These are phyloP conservation scores for Leptocoma aspasia DNA, from an alignment of 2,113 vertebrate species.

Conservation along the genomic window DNA sequence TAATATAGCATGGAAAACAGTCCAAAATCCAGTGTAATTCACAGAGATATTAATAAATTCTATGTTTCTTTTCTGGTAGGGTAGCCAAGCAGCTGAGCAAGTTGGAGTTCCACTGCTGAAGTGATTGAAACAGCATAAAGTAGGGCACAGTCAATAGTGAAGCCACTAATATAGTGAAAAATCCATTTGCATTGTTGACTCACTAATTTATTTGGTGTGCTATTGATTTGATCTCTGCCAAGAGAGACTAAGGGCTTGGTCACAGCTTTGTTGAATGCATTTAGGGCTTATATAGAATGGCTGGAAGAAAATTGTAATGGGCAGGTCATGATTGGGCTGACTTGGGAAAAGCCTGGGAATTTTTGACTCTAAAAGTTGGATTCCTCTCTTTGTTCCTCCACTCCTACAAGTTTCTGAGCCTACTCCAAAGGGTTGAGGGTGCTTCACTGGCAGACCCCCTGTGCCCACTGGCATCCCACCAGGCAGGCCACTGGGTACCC, in stretches of 20 bases:
- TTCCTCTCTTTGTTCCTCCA: not conserved
- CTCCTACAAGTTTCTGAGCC: not conserved
- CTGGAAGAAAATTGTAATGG: not conserved
- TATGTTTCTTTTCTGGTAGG: not conserved
- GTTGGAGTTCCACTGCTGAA: not conserved
- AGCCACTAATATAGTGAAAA: not conserved
- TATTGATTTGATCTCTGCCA: not conserved
- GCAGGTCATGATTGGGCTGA: not conserved
- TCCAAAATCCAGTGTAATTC: not conserved
- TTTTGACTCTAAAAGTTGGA: not conserved
- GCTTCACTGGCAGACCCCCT: rapidly evolving
- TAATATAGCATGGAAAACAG: not conserved
- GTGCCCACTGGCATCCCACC: no score
- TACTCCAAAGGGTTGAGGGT: not conserved
- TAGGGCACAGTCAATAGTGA: not conserved
- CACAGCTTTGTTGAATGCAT: not conserved
- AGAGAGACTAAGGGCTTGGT: not conserved
- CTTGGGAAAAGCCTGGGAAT: not conserved
- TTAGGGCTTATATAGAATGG: not conserved
- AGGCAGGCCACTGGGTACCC: not conserved
- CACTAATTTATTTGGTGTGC: not conserved
- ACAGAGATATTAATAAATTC: not conserved
- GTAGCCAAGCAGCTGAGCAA: not conserved
- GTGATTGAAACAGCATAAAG: slow-evolving; percentile 9
- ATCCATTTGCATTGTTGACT: slow-evolving; percentile 2